Percentiles rank a stretch among this genome's conserved stretches.
phyloP scores from a whole-genome alignment of 2,888 invertebrate genomes.

The Tenthredo scrophulariae region DNA sequence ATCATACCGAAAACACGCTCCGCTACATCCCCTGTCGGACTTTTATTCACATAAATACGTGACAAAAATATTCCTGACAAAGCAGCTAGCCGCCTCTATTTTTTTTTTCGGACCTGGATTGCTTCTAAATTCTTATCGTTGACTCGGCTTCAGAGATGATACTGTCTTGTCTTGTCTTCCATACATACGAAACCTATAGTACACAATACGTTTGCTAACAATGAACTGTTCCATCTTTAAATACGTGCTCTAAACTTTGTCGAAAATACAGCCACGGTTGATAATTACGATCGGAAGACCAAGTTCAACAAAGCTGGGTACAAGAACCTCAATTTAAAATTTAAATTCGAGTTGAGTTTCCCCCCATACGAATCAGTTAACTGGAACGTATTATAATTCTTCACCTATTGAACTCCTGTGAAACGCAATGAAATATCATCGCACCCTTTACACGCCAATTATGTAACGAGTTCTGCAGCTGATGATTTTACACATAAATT shows the following conservation, averaged over 20 bases:
- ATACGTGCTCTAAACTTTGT: background rate
- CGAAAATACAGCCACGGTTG: background rate
- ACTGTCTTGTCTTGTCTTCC: background rate
- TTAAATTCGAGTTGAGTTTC: background rate
- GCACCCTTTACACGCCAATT: background rate
- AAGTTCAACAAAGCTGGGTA: slow-evolving; percentile 1
- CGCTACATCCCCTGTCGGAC: background rate
- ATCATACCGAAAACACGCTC: background rate
- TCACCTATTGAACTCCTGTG: background rate
- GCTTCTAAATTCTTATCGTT: background rate
- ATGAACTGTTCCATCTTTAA: background rate
- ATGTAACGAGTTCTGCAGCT: background rate
- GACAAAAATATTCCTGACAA: background rate
- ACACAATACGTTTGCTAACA: background rate
- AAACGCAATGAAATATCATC: background rate
- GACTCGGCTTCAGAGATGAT: background rate
- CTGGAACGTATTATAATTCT: slow-evolving; percentile 3
- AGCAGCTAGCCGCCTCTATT: background rate
- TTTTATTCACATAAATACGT: slow-evolving; percentile 9
- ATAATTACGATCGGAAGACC: slow-evolving; percentile 8
- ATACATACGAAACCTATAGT: background rate
- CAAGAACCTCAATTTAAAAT: slow-evolving; percentile 13
- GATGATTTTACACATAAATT: background rate
- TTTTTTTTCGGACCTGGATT: background rate
- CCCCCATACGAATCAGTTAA: background rate